Evolutionary conservation across 2,888 invertebrate genomes (phyloP), one percentile per base, ranked within the genome.

Genomic region (Yponomeuta cagnagella): DNA sequence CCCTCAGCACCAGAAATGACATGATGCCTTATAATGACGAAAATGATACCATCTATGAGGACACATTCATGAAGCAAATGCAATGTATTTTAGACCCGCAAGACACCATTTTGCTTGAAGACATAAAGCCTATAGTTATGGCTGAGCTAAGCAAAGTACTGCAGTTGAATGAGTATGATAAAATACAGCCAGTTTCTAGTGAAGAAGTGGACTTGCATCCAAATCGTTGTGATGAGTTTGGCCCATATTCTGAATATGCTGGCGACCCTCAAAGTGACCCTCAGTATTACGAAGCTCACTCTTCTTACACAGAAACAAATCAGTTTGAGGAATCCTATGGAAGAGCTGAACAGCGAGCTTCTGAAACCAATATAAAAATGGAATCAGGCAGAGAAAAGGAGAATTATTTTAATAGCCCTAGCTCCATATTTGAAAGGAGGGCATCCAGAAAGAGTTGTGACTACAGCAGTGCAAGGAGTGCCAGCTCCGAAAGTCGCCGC

Each of bases 41-140:
- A 70, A 96, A 93, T 73, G 90, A 91, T 72, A 79, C 96, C 72
- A 91, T 95, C 93, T 91, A 94, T 94, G 79, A 97, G 80, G 79
- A 97, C 93, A 93, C 97, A 93, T 87, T 97, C 94, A 86, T 97
- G 96, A 79, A 97, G 88, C 78, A 95, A 84, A 86, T 94, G 93
- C 93, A 93, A 73, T 93, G 93, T 68, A 89, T 94, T 76, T 77
- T 94, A 37, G 94, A 94, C 77, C 93, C 94, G 0, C 93, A 93
- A 74, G 94, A 94, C 64, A 90, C 92, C 15, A 84, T 94, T 0
- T 86, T 93, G 64, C 83, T 94, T 10, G 91, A 93, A 73, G 93
- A 94, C 77, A 87, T 94, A 70, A 94, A 94, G 43, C 93, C 93
- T 2, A 86, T 93, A 72, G 93, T 94, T 6, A 92, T 94, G 80